phyloP scores from a whole-genome alignment of 2,113 vertebrate species.

The Chaenogobius annularis region DNA sequence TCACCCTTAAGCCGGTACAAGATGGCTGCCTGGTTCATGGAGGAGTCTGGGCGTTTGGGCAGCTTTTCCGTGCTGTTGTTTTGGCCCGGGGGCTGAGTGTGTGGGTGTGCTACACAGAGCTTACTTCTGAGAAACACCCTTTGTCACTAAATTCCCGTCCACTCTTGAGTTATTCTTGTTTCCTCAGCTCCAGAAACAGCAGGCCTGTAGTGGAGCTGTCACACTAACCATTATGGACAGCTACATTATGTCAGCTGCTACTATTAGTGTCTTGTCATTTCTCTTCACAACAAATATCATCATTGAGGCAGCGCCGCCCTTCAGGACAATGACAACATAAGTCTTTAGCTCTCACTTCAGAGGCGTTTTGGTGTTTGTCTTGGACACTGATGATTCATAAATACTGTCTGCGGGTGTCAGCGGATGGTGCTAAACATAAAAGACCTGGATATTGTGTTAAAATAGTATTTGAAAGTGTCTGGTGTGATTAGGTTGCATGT shows the following conservation, averaged over 20 bases:
- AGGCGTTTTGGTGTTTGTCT: not conserved
- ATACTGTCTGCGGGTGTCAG: not conserved
- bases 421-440: not conserved
- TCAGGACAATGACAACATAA: slow-evolving; percentile 13
- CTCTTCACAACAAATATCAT: slow-evolving; percentile 12
- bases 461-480: not conserved
- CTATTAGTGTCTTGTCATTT: slow-evolving; percentile 17
- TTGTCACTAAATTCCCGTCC: not conserved
- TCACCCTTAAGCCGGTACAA: not conserved
- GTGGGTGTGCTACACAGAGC: not conserved
- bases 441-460: not conserved
- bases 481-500: not conserved
- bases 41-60: not conserved
- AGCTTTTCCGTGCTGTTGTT: not conserved
- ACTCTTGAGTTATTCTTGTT: slow-evolving; percentile 4
- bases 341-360: not conserved
- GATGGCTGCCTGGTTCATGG: not conserved
- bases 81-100: not conserved
- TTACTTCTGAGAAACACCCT: not conserved
- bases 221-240: slow-evolving; percentile 4
- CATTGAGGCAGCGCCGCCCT: slow-evolving; percentile 4
- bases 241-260: slow-evolving; percentile 13
- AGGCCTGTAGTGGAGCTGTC: slow-evolving; percentile 1
- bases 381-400: slow-evolving; percentile 1
- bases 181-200: not conserved